Evolutionary conservation across 2,113 vertebrate genomes (phyloP).

Genomic region (Martes martes): DNA sequence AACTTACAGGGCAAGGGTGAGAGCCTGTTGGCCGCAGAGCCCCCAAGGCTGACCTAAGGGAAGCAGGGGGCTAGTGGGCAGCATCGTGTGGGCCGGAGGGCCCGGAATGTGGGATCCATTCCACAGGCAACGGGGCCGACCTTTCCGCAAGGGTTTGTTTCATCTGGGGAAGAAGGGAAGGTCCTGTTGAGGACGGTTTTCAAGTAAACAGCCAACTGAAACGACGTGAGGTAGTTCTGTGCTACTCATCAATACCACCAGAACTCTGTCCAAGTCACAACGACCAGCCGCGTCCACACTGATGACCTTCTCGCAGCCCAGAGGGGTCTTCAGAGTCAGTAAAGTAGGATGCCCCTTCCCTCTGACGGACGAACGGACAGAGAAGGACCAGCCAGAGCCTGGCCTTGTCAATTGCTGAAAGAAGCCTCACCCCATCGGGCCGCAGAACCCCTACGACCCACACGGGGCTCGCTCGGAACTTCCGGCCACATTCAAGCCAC

Average conservation of each 20-base stretch:
- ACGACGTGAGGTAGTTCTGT: rapidly evolving
- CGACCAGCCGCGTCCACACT: rapidly evolving
- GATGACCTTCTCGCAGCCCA: rapidly evolving
- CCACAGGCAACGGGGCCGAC: rapidly evolving
- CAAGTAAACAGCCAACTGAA: no score
- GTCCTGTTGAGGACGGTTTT: neutral
- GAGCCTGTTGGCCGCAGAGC: rapidly evolving
- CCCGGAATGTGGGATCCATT: neutral
- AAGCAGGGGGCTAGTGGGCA: rapidly evolving
- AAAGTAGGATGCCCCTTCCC: rapidly evolving
- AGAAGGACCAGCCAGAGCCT: neutral
- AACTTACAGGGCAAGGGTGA: rapidly evolving
- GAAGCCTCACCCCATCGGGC: no score
- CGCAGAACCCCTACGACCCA: rapidly evolving
- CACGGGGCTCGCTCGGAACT: no score
- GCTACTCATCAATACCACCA: rapidly evolving
- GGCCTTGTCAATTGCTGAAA: neutral
- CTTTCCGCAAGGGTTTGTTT: rapidly evolving
- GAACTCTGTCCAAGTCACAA: neutral
- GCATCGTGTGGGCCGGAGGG: rapidly evolving
- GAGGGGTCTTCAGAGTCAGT: neutral
- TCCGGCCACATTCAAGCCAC: neutral
- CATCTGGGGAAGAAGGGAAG: neutral
- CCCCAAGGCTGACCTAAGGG: rapidly evolving
- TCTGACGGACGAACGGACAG: rapidly evolving